These are phyloP conservation scores for Sepioteuthis lessoniana DNA, from an alignment of 2,888 invertebrate species.

Conservation along the genomic window DNA sequence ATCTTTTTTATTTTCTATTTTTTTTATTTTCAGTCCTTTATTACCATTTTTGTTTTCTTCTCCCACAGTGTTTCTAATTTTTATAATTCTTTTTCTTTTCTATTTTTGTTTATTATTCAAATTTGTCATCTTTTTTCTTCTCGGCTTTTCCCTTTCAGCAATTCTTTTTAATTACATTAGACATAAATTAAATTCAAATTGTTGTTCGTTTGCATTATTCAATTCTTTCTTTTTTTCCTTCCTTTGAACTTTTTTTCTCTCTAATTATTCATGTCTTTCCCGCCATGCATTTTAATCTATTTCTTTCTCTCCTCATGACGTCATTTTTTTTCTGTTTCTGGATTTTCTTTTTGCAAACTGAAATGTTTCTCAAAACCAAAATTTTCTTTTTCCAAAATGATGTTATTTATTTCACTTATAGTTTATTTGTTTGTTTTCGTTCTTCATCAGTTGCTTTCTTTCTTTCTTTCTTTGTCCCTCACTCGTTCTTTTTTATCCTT, in stretches of 20 bases:
- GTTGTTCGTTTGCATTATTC: no score
- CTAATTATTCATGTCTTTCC: background rate
- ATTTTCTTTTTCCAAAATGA: background rate
- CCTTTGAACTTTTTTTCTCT: background rate
- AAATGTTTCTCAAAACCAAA: no score
- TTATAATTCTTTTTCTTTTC: background rate
- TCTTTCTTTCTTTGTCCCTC: no score
- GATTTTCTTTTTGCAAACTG: background rate
- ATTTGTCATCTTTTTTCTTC: background rate
- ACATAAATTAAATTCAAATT: no score
- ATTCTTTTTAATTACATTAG: no score
- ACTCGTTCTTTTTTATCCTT: no score
- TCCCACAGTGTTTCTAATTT: background rate
- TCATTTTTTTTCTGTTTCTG: background rate
- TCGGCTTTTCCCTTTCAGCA: background rate
- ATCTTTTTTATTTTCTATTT: background rate
- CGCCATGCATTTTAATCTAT: background rate
- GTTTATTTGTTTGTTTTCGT: background rate
- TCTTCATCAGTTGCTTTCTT: no score
- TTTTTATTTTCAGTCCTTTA: background rate
- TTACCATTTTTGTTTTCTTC: background rate
- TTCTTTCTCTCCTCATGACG: no score
- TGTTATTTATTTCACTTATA: background rate
- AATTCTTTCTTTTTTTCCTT: background rate
- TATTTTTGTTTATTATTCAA: background rate